phyloP scores from a whole-genome alignment of 2,113 vertebrate species.

The Phylloscopus trochilus region DNA sequence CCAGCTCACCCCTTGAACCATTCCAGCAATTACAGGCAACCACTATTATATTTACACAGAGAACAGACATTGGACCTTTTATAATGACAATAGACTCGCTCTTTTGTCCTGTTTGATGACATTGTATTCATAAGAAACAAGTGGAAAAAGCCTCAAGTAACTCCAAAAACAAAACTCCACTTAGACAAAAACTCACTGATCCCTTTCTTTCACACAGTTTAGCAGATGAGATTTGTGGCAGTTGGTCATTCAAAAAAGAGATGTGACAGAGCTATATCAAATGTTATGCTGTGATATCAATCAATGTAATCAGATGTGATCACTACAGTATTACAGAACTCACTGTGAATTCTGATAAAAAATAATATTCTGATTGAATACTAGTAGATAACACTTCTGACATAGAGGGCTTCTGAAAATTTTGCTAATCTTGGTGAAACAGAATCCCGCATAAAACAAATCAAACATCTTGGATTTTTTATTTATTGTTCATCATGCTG shows the following conservation, averaged over 20 bases:
- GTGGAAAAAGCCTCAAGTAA: background rate
- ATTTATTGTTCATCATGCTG: background rate
- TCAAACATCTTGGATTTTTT: background rate
- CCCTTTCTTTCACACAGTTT: background rate
- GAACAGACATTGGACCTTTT: background rate
- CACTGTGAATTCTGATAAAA: background rate
- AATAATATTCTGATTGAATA: background rate
- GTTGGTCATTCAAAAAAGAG: background rate
- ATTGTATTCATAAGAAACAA: background rate
- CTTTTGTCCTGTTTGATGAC: background rate
- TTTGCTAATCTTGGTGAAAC: background rate
- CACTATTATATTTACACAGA: background rate
- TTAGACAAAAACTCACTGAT: background rate
- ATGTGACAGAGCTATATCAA: background rate
- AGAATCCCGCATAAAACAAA: background rate
- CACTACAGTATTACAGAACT: background rate
- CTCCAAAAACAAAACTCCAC: background rate
- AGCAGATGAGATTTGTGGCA: background rate
- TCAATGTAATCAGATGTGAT: background rate
- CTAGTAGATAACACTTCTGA: background rate
- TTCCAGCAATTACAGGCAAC: background rate
- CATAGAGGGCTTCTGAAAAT: background rate
- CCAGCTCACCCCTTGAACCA: background rate
- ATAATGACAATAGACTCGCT: background rate
- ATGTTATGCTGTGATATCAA: background rate